Percentiles rank a stretch among this genome's conserved stretches.
phyloP scores from a whole-genome alignment of 1,140 invertebrate genomes.

The Bradynema listronoti region DNA sequence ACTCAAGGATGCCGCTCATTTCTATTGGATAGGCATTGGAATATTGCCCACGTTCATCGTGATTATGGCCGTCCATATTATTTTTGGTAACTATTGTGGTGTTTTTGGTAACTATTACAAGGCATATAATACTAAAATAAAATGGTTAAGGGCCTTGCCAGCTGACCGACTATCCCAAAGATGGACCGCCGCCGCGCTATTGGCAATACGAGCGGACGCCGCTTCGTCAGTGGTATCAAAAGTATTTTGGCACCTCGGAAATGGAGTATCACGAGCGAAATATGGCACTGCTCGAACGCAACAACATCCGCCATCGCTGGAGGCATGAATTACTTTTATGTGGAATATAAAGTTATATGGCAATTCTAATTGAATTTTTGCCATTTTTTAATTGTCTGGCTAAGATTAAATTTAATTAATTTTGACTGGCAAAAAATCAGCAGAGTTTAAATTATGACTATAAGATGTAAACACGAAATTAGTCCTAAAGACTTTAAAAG shows the following conservation, averaged over 20 bases:
- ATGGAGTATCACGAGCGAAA: slow-evolving; percentile 45
- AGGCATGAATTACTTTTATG: neutral
- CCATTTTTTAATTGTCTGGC: too few relatives aligned
- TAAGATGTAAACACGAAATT: too few relatives aligned
- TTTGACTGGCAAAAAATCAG: too few relatives aligned
- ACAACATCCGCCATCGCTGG: slow-evolving; percentile 9
- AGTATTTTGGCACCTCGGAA: slow-evolving; percentile 28
- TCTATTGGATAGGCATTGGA: neutral
- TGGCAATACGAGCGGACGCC: slow-evolving; percentile 57
- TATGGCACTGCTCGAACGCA: slow-evolving; percentile 37
- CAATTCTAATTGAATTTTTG: too few relatives aligned
- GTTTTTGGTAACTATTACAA: neutral
- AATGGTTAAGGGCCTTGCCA: slow-evolving; percentile 45
- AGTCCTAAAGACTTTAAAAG: too few relatives aligned
- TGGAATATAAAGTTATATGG: too few relatives aligned
- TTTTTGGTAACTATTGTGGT: neutral
- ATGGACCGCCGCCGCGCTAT: slow-evolving; percentile 47
- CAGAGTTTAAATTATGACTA: too few relatives aligned
- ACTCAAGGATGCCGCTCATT: neutral
- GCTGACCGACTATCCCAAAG: slow-evolving; percentile 50
- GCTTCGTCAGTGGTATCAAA: slow-evolving; percentile 40
- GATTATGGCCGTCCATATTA: neutral
- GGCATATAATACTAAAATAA: neutral
- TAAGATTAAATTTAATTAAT: too few relatives aligned
- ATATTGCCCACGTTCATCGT: neutral